A percentile compares a stretch with the other conserved stretches of the same genome.
Conservation (phyloP, 2,888 invertebrate species). For the Sphaerophoria rueppellii region DNA sequence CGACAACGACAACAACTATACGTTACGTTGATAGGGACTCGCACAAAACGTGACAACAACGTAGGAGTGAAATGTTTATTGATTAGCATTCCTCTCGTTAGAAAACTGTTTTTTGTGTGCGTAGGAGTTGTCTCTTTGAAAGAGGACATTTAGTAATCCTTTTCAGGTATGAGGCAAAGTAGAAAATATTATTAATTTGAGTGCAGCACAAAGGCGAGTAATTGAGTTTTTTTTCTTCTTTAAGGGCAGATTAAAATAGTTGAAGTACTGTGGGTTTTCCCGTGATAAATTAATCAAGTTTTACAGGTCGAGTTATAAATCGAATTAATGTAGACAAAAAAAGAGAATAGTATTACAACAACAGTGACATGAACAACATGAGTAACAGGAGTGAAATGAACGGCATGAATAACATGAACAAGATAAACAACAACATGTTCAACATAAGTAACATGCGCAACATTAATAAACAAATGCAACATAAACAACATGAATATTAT, state of each 20-base stretch:
- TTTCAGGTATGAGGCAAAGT: background rate
- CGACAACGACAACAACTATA: slow-evolving; percentile 26
- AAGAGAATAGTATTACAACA: no score
- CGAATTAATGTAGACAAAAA: no score
- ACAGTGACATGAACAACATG: no score
- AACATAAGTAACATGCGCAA: no score
- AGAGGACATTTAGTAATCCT: slow-evolving; percentile 14
- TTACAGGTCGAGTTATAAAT: background rate
- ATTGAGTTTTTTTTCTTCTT: background rate
- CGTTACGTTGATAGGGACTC: background rate
- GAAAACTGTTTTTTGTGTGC: background rate
- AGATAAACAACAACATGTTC: no score
- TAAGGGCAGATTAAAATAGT: background rate
- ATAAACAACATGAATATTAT: no score
- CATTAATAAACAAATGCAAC: no score
- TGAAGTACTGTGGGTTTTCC: no score
- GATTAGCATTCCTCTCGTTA: slow-evolving; percentile 31
- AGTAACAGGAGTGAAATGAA: no score
- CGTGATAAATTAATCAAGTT: background rate
- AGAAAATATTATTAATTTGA: slow-evolving; percentile 2
- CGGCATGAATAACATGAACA: no score
- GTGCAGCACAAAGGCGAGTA: background rate
- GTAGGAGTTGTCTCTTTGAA: slow-evolving; percentile 3
- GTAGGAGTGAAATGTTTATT: slow-evolving; percentile 42
- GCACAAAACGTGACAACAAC: slow-evolving; percentile 9